These are phyloP conservation scores for Thripadectes ignobilis DNA, from an alignment of 2,797 vertebrate genomes.

Conservation along the genomic window DNA sequence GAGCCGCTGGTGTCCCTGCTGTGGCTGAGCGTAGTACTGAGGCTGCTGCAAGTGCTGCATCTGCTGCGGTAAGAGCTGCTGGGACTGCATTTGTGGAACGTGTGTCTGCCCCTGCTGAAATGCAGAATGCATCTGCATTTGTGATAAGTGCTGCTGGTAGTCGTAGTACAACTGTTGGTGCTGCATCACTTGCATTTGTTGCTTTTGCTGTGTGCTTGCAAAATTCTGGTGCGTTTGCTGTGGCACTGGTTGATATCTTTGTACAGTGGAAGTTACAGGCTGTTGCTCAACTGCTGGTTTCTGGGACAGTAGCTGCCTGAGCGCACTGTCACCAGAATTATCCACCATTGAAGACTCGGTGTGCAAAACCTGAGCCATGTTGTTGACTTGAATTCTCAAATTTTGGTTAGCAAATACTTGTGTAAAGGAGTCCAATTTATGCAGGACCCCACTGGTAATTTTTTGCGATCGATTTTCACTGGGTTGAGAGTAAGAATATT, in stretches of 20 bases:
- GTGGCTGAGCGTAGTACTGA: conserved; percentile 77
- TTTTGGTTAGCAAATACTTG: conserved; percentile 87
- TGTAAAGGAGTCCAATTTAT: conserved; percentile 87
- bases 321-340: conserved; percentile 73
- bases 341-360: conserved; percentile 74
- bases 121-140: conserved; percentile 73
- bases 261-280: conserved; percentile 50
- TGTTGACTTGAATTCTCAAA: conserved; percentile 80
- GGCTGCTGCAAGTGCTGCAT: conserved; percentile 78
- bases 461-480: conserved; percentile 77
- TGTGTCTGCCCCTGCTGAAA: conserved; percentile 74
- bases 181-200: conserved; percentile 75
- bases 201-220: conserved; percentile 72
- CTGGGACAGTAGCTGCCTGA: conserved; percentile 81
- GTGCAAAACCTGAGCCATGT: conserved; percentile 80
- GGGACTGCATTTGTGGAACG: conserved; percentile 71
- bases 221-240: conserved; percentile 77
- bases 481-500: conserved; percentile 76
- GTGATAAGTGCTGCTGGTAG: conserved; percentile 77
- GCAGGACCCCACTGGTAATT: conserved; percentile 78
- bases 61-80: conserved; percentile 74
- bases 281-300: conserved; percentile 73
- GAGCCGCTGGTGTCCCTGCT: conserved; percentile 74
- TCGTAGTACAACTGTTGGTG: conserved; percentile 79
- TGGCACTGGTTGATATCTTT: conserved; percentile 76